Evolutionary conservation across 2,113 vertebrate genomes (phyloP).

Genomic region (Capreolus pygargus): DNA sequence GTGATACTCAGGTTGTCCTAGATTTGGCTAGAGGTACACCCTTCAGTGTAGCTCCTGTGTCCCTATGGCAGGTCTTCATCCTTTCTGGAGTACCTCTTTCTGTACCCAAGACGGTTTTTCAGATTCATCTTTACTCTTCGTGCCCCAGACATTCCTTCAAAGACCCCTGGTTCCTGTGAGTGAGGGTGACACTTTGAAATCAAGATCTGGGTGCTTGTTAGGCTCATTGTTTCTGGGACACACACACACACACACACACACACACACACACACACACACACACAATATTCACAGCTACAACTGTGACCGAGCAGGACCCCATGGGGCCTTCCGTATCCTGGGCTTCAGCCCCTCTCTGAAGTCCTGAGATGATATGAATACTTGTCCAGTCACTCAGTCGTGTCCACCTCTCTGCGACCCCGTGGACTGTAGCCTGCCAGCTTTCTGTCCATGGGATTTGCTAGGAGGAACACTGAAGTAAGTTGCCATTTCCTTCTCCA

Average conservation of each 20-base stretch:
- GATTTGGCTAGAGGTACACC: neutral
- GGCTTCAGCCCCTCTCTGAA: neutral
- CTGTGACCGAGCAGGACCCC: neutral
- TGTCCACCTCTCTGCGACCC: neutral
- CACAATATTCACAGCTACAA: neutral
- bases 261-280: neutral
- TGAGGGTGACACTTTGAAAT: neutral
- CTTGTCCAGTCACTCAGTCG: neutral
- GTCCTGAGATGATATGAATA: neutral
- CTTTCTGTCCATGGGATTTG: neutral
- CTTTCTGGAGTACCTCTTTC: neutral
- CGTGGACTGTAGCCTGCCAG: neutral
- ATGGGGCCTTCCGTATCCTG: neutral
- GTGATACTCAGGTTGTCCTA: neutral
- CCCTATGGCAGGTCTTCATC: neutral
- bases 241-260: neutral
- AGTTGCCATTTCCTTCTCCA: neutral
- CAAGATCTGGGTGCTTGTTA: neutral
- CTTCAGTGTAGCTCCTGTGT: neutral
- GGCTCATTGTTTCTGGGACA: neutral
- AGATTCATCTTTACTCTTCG: neutral
- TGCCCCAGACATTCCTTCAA: neutral
- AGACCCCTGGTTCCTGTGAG: neutral
- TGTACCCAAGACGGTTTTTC: neutral
- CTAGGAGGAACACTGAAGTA: neutral